Evolutionary conservation across 2,888 invertebrate genomes (phyloP), one percentile per base, ranked within the genome.

Genomic region (Sinhomidia bicolor): DNA sequence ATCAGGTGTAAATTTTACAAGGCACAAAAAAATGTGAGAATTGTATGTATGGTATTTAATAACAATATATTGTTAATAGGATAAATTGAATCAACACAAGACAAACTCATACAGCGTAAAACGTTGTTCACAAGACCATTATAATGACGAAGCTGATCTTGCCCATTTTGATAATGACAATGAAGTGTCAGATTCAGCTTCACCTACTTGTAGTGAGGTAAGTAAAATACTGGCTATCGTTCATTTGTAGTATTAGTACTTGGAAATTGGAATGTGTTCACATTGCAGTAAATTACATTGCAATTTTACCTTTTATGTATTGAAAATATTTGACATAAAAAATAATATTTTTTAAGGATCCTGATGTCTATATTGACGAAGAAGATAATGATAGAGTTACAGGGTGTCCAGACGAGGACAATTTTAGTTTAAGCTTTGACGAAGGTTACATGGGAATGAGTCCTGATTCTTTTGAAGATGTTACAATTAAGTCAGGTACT

Each of bases 381-480:
- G 41, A 71, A 14, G 85, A 85, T 6, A 36, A 5, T 17, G 76
- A 41, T 4, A 14, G 36, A n/a, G 29, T 44, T 7, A 44, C 44
- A n/a, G 65, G 20, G 17, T 85, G 36, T 36, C 51, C 47, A 3
- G 68, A 78, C n/a, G 51, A 74, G 1, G 86, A 87, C 47, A 57
- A 80, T 17, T 88, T 79, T 36, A 62, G 17, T 29, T 71, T 84
- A 17, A 83, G 71, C 23, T 71, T 88, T 29, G 88, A 88, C 29
- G 88, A 88, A 41, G 80, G 80, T 6, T 84, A 83, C 23, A 84
- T 84, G 71, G 88, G 84, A 7, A 83, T 88, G 88, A 86, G 86
- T 51, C 80, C 88, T 6, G 90, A 87, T n/a, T 90, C 79, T n/a
- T 89, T 65, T 51, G 90, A 90, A 36, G 87, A 83, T 4, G 17